Conservation (phyloP, 2,797 vertebrate species). For the Phalanger gymnotis region DNA sequence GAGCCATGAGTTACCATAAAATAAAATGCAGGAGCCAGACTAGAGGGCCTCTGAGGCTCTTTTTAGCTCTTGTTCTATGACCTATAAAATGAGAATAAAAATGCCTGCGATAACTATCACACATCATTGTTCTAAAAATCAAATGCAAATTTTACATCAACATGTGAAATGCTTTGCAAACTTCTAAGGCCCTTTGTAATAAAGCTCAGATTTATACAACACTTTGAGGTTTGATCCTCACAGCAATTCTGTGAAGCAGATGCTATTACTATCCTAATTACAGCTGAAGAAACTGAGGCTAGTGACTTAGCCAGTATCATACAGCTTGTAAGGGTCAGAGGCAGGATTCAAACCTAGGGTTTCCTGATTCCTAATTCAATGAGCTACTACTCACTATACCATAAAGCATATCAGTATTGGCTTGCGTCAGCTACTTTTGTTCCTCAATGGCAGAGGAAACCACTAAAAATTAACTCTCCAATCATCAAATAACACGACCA, state of each 20-base stretch:
- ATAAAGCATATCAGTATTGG: neutral
- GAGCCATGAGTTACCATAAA: neutral
- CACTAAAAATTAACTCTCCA: conserved; percentile 46
- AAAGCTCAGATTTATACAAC: neutral
- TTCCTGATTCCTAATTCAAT: neutral
- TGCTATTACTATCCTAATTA: neutral
- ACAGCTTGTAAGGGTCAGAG: neutral
- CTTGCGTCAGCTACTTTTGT: neutral
- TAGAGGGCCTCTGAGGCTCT: neutral
- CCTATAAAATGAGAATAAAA: neutral
- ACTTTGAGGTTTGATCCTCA: neutral
- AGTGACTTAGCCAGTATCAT: neutral
- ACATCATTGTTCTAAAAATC: neutral
- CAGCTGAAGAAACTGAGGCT: neutral
- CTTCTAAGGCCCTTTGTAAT: neutral
- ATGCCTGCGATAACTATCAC: neutral
- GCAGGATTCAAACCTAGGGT: neutral
- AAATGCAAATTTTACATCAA: neutral
- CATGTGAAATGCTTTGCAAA: neutral
- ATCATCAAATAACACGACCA: neutral
- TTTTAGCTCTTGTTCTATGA: neutral
- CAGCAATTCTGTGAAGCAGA: neutral
- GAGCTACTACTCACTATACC: neutral
- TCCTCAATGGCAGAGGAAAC: neutral
- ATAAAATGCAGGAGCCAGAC: neutral